phyloP scores from a whole-genome alignment of 2,888 invertebrate genomes.

The Drosophila neonasuta region DNA sequence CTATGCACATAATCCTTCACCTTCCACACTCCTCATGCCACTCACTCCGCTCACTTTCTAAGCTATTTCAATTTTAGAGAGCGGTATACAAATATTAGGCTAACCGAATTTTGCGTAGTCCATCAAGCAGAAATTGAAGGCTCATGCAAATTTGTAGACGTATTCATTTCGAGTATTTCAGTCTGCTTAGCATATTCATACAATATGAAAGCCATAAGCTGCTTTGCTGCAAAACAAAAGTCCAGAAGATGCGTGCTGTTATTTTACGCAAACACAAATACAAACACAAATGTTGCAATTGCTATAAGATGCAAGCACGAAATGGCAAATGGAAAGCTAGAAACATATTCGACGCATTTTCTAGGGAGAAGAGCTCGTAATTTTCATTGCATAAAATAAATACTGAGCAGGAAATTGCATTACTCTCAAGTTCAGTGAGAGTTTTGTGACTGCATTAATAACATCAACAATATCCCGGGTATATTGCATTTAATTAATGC shows the following conservation, averaged over 20 bases:
- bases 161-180: background rate
- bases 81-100: constrained; percentile 48
- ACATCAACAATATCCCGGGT: constrained; percentile 14
- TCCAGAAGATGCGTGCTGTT: constrained; percentile 1
- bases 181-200: constrained; percentile 7
- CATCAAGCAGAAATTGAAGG: constrained; percentile 53
- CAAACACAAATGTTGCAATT: constrained; percentile 7
- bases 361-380: background rate
- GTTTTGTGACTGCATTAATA: constrained; percentile 2
- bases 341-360: constrained; percentile 36
- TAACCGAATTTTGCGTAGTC: constrained; percentile 37
- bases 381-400: constrained; percentile 21
- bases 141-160: constrained; percentile 36
- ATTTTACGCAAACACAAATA: constrained; percentile 10
- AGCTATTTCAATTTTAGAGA: constrained; percentile 42
- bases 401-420: constrained; percentile 19
- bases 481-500: constrained; percentile 68
- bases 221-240: constrained; percentile 18
- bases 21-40: background rate
- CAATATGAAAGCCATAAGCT: constrained; percentile 22
- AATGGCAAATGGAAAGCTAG: constrained; percentile 25
- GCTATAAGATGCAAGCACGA: background rate
- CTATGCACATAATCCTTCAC: constrained; percentile 31
- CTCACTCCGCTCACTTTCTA: background rate
- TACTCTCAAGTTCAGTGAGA: constrained; percentile 5